Evolutionary conservation across 2,797 vertebrate genomes (phyloP), one percentile per base, ranked within the genome.

Genomic region (Sebastes melanostomus): DNA sequence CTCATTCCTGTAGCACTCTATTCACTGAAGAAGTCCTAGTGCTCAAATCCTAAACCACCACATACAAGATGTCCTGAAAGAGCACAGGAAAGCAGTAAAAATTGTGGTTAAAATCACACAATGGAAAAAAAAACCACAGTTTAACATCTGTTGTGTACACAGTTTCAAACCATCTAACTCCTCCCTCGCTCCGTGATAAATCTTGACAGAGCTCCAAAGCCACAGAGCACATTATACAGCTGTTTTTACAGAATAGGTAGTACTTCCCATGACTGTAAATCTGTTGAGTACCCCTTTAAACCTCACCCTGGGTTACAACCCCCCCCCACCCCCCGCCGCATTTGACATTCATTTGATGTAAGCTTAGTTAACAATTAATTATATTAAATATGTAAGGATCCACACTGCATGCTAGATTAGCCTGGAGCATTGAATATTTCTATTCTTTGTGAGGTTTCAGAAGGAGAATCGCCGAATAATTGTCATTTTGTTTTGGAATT

Each of bases 251-350:
- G 42, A 50, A 50, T 50, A 50, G 16, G 42, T 50, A 50, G 16
- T 50, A 20, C 27, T 30, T 60, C 9, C 22, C 16, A 27, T 68
- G 46, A 16, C 13, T 25, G 20, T 34, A n/a, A 56, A 16, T 34
- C 50, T 34, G 14, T 24, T 7, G 6, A 56, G 20, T 32, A 34
- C 3, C 20, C 29, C 29, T 68, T 24, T 24, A 34, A 13, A 32
- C 30, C 14, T 5, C 20, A 14, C 14, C 25, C 25, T 42, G 14
- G 4, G 4, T 65, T 63, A 36, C 32, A 59, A 59, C 58, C 29
- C 8, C 8, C 27, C 8, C 8, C 0, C 14, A 4, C 0, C 27
- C 27, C 4, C 10, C 36, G 36, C 0, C 14, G 14, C 38, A 7
- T 46, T 59, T 42, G 13, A 46, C 38, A 50, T 29, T 50, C 0